Evolutionary conservation across 2,113 vertebrate genomes (phyloP), one percentile per base, ranked within the genome.

Genomic region (Prinia subflava): DNA sequence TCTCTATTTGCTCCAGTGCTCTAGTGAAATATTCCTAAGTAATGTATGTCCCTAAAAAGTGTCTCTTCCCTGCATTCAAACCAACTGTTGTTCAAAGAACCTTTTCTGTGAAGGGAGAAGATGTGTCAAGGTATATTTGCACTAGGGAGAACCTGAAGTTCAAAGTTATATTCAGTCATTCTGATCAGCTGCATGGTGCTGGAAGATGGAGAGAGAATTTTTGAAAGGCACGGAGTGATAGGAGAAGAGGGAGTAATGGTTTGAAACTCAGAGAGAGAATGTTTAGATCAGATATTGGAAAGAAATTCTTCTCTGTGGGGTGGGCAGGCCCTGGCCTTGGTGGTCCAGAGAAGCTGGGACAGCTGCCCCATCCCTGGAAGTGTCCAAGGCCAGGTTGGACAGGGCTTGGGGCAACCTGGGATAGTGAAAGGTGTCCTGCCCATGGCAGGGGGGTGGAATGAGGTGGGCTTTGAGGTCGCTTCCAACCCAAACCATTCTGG

Each of bases 361-460:
- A 44, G 15, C 28, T 74, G 19, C 33, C 6, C 18, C 68, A 52
- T 89, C 27, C 68, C 37, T 59, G 86, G 15, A 4, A 74, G 33
- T 37, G 52, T 17, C 13, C 60, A 11, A 50, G 44, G 5, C 10
- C 18, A 15, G 31, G 22, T 0, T 65, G 50, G 42, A 49, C 0
- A 0, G 25, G 35, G 17, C 22, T 57, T 42, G 76, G 37, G 1
- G 7, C 46, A 46, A 0, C 15, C 59, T 52, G 86, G 52, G 12
- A 2, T 1, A n/a, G 37, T 21, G 27, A 13, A 20, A 89, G 15
- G 4, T 52, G 23, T 41, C 16, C 41, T 63, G 41, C 4, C 10
- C 17, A 3, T 71, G n/a, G 13, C 52, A 67, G 15, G 18, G 52
- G n/a, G 7, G 19, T 46, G 23, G 33, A 10, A 65, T 0, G 0